Evolutionary conservation across 2,888 invertebrate species (phyloP).

Genomic region (Leucania comma): DNA sequence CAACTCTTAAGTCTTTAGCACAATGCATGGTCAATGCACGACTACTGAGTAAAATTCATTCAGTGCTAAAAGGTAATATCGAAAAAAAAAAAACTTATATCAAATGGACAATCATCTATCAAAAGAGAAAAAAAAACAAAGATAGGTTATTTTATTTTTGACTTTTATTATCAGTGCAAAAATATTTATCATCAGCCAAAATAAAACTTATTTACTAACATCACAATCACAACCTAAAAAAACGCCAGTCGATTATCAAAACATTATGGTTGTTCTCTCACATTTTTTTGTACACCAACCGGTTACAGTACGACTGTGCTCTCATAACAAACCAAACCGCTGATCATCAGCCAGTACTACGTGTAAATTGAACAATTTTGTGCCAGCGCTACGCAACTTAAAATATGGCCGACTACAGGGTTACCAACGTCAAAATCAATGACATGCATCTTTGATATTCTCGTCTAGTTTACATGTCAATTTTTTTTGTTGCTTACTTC

Average conservation of each 20-base stretch:
- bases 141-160: too few species aligned
- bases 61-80: too few species aligned
- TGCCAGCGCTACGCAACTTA: constrained; percentile 36
- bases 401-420: constrained; percentile 38
- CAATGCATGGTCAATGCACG: too few species aligned
- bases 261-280: constrained; percentile 32
- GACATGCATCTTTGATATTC: constrained; percentile 10
- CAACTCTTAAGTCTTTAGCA: too few species aligned
- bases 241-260: constrained; percentile 37
- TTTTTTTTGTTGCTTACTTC: constrained; percentile 4
- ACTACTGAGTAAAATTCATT: too few species aligned
- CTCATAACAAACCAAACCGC: constrained; percentile 53
- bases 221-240: constrained; percentile 34
- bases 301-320: constrained; percentile 41
- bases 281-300: constrained; percentile 46
- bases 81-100: too few species aligned
- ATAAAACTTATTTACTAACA: constrained; percentile 2
- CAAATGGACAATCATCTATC: too few species aligned
- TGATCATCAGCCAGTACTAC: constrained; percentile 35
- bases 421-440: constrained; percentile 46
- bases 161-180: too few species aligned
- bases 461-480: constrained; percentile 7
- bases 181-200: constrained; percentile 2
- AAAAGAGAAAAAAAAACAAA: too few species aligned
- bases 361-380: constrained; percentile 65